These are phyloP conservation scores for Meganola albula DNA, from an alignment of 2,888 invertebrate species.

Conservation along the genomic window DNA sequence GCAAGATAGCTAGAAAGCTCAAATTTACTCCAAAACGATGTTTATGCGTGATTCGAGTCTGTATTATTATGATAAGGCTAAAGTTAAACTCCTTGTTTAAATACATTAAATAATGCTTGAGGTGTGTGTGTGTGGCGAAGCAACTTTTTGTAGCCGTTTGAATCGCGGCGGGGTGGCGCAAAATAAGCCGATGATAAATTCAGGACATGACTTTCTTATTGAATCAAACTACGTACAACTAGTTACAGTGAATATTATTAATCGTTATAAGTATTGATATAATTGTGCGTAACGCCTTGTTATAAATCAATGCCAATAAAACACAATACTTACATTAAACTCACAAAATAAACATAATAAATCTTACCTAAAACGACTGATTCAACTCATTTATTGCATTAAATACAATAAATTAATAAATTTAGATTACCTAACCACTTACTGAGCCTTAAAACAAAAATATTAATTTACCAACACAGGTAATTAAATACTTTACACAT, in stretches of 20 bases:
- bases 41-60: too few species aligned
- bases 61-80: too few species aligned
- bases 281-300: constrained; percentile 33
- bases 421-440: constrained; percentile 22
- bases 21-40: too few species aligned
- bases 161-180: too few species aligned
- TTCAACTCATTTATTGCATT: constrained; percentile 48
- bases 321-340: constrained; percentile 23
- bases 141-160: too few species aligned
- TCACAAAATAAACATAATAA: constrained; percentile 34
- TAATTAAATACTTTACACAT: constrained; percentile 34
- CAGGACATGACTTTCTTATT: too few species aligned
- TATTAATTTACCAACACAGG: constrained; percentile 20
- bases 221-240: too few species aligned
- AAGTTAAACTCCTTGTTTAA: too few species aligned
- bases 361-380: constrained; percentile 40
- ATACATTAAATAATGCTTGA: too few species aligned
- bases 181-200: too few species aligned
- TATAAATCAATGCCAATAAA: constrained; percentile 20
- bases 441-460: constrained; percentile 23
- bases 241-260: constrained; percentile 22
- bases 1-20: too few species aligned
- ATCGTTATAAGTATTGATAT: constrained; percentile 30
- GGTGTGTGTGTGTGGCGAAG: too few species aligned
- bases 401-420: constrained; percentile 37